These are phyloP conservation scores for Volucella inanis DNA, from an alignment of 2,888 invertebrate genomes.

Conservation along the genomic window DNA sequence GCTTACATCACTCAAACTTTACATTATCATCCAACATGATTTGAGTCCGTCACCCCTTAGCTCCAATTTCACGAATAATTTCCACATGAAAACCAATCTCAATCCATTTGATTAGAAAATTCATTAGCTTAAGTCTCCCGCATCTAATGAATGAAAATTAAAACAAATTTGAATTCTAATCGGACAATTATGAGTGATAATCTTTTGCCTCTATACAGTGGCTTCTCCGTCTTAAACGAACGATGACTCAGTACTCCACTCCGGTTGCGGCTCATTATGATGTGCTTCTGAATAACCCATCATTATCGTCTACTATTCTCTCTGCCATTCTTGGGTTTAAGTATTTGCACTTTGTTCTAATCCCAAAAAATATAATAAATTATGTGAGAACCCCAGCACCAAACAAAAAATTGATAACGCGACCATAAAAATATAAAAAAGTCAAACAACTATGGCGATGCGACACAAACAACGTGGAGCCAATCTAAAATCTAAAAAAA, in stretches of 20 bases:
- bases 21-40: no score
- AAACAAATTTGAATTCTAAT: conserved; percentile 24
- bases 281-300: conserved; percentile 4
- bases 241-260: conserved; percentile 9
- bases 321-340: background rate
- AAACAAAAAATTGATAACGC: conserved; percentile 20
- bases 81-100: background rate
- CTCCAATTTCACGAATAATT: background rate
- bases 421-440: conserved; percentile 1
- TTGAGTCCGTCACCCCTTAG: no score
- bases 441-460: conserved; percentile 11
- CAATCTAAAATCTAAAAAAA: conserved; percentile 11
- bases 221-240: conserved; percentile 13
- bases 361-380: conserved; percentile 33
- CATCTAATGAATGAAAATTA: conserved; percentile 14
- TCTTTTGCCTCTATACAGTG: conserved; percentile 1
- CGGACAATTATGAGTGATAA: conserved; percentile 16
- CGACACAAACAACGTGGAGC: background rate
- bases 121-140: background rate
- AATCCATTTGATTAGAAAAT: conserved; percentile 14
- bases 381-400: conserved; percentile 25
- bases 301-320: conserved; percentile 1
- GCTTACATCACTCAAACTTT: no score
- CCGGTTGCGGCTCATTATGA: conserved; percentile 4
- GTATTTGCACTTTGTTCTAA: conserved; percentile 12